Evolutionary conservation across 2,797 vertebrate species (phyloP).

Genomic region (Pachyuromys duprasi): DNA sequence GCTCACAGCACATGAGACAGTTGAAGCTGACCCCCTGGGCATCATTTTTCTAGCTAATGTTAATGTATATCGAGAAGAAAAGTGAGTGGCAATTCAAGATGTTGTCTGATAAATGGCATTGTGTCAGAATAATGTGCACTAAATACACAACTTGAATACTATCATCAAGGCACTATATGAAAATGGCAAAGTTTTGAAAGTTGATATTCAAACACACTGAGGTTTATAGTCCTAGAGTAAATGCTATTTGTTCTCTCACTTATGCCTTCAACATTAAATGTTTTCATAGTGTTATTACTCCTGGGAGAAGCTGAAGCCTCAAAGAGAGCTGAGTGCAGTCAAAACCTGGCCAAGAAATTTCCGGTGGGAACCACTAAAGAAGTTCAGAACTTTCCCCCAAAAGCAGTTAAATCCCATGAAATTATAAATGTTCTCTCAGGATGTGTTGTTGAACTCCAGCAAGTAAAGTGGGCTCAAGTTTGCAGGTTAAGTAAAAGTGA

Average conservation of each 20-base stretch:
- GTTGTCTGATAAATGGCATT: background rate
- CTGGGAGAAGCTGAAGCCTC: background rate
- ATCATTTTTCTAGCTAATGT: background rate
- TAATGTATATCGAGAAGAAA: background rate
- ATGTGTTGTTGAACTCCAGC: too few relatives aligned
- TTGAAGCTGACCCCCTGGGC: background rate
- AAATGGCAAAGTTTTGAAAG: background rate
- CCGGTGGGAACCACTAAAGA: background rate
- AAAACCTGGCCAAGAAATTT: background rate
- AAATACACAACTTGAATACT: background rate
- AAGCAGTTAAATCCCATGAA: background rate
- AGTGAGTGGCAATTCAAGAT: background rate
- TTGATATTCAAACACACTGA: background rate
- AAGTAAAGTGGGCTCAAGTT: background rate
- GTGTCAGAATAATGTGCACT: background rate
- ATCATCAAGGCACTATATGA: background rate
- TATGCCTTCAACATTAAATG: background rate
- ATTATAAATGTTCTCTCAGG: background rate
- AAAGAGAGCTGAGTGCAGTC: background rate
- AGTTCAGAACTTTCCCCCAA: background rate
- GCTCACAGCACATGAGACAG: background rate
- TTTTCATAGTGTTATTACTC: constrained; percentile 12
- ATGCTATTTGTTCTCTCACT: background rate
- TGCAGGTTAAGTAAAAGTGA: background rate
- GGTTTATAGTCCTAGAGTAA: background rate